These are phyloP conservation scores for Cryptoblepharus egeriae DNA, from an alignment of 2,797 vertebrate genomes.

Conservation along the genomic window DNA sequence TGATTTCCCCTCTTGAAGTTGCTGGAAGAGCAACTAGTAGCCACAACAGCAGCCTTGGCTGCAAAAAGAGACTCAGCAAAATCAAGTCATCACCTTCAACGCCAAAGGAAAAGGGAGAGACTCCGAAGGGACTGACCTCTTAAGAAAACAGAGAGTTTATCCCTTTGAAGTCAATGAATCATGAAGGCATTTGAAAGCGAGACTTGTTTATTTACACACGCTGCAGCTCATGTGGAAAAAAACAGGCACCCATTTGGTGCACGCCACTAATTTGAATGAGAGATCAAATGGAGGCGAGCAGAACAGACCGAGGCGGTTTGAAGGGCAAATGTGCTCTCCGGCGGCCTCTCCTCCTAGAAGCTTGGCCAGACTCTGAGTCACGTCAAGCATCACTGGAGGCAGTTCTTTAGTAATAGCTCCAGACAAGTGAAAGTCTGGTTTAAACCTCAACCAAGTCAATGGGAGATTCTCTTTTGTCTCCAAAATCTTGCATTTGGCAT, in stretches of 20 bases:
- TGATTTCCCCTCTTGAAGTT: accelerated
- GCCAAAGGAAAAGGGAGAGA: background rate
- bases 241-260: constrained; percentile 52
- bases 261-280: constrained; percentile 33
- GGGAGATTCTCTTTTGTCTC: background rate
- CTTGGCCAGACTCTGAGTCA: constrained; percentile 23
- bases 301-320: background rate
- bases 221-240: constrained; percentile 52
- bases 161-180: constrained; percentile 71
- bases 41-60: background rate
- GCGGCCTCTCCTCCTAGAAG: constrained; percentile 18
- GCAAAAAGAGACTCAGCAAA: accelerated
- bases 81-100: constrained; percentile 31
- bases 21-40: background rate
- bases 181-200: constrained; percentile 71
- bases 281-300: constrained; percentile 51
- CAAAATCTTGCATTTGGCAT: accelerated
- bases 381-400: constrained; percentile 12
- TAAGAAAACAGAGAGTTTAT: constrained; percentile 52
- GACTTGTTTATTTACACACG: constrained; percentile 66
- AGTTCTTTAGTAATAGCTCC: accelerated
- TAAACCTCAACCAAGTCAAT: background rate
- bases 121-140: constrained; percentile 46
- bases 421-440: background rate
- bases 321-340: background rate